Conservation (phyloP, 2,113 vertebrate genomes). For the Lipophrys pholis region DNA sequence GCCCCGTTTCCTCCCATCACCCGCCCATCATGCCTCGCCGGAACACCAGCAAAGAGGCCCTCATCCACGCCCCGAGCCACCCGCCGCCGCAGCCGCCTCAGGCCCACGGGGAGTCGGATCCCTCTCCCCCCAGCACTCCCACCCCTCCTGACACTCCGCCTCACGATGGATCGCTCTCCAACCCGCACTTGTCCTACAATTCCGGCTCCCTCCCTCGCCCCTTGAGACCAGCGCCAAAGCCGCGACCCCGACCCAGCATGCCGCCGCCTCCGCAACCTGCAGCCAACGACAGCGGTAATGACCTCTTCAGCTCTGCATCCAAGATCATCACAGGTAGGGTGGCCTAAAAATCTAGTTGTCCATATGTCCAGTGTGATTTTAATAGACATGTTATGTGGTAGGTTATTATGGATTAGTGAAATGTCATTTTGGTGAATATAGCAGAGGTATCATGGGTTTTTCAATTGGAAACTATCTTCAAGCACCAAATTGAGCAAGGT, state of each 20-base stretch:
- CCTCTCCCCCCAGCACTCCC: constrained; percentile 88
- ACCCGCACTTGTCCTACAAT: constrained; percentile 52
- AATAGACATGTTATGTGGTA: too few species aligned
- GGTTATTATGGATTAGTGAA: too few species aligned
- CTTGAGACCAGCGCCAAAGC: constrained; percentile 88
- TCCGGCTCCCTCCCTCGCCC: constrained; percentile 87
- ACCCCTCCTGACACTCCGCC: constrained; percentile 90
- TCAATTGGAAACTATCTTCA: not conserved
- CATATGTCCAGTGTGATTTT: too few species aligned
- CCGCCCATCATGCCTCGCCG: constrained; percentile 83
- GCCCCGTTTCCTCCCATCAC: constrained; percentile 65
- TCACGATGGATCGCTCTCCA: constrained; percentile 62
- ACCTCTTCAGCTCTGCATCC: constrained; percentile 82
- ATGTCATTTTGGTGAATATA: too few species aligned
- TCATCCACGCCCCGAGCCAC: constrained; percentile 90
- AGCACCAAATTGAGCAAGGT: not conserved
- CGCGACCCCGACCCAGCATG: constrained; percentile 88
- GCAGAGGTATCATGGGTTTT: not conserved
- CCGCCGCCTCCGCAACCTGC: constrained; percentile 92
- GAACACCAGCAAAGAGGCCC: constrained; percentile 83
- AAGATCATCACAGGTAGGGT: constrained; percentile 90
- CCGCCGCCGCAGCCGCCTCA: constrained; percentile 92
- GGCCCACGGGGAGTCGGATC: constrained; percentile 78
- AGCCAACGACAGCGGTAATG: constrained; percentile 42
- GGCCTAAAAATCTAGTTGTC: too few species aligned